Evolutionary conservation across 2,797 vertebrate species (phyloP).

Genomic region (Rhinatrema bivittatum): DNA sequence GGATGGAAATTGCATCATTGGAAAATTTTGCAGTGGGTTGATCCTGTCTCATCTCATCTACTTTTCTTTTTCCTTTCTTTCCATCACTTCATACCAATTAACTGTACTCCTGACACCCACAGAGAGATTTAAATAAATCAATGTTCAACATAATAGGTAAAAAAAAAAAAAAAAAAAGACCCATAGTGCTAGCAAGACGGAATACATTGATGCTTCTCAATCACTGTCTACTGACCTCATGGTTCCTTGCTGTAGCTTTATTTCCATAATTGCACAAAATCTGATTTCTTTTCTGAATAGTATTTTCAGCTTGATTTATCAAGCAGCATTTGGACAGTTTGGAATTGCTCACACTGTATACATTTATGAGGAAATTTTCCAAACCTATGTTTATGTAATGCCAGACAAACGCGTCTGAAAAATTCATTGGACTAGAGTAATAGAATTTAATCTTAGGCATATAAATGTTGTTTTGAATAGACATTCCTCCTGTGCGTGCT

Average conservation of each 20-base stretch:
- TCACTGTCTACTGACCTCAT: background rate
- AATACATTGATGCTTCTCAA: conserved; percentile 11
- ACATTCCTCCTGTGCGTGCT: conserved; percentile 2
- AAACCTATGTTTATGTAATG: conserved; percentile 23
- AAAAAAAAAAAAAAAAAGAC: too few relatives aligned
- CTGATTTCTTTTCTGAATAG: conserved; percentile 9
- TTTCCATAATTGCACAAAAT: conserved; percentile 19
- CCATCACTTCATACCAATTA: too few relatives aligned
- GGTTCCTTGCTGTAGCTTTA: conserved; percentile 7
- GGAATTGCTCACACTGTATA: background rate
- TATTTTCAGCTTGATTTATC: too few relatives aligned
- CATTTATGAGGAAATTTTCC: conserved; percentile 21
- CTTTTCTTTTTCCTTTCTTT: too few relatives aligned
- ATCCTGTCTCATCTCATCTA: too few relatives aligned
- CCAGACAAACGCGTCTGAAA: conserved; percentile 30
- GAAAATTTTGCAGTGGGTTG: too few relatives aligned
- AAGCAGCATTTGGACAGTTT: too few relatives aligned
- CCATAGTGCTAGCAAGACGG: too few relatives aligned
- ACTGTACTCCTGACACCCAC: too few relatives aligned
- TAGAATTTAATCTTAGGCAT: conserved; percentile 27
- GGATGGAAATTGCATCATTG: too few relatives aligned
- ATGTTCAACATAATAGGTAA: too few relatives aligned
- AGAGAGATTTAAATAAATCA: too few relatives aligned
- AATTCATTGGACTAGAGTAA: conserved; percentile 27
- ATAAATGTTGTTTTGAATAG: conserved; percentile 21